These are phyloP conservation scores for Mycetomoellerius zeteki DNA, from an alignment of 1,140 invertebrate species.

Conservation along the genomic window DNA sequence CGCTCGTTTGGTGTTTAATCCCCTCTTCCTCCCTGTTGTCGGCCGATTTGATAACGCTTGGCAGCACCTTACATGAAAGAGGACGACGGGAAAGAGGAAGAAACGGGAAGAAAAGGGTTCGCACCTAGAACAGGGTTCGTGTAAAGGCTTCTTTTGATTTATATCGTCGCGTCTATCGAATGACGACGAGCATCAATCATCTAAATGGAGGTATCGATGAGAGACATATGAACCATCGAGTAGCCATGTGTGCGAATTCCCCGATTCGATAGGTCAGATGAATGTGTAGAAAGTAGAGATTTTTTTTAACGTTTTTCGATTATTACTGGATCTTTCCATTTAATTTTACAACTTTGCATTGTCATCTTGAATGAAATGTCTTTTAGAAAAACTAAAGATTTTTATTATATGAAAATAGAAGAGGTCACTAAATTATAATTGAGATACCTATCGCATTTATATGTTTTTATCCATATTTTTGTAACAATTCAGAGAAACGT, in stretches of 20 bases:
- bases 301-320: background rate
- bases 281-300: slow-evolving; percentile 40
- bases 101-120: slow-evolving; percentile 60
- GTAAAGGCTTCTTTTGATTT: slow-evolving; percentile 78
- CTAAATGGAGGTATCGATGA: slow-evolving; percentile 52
- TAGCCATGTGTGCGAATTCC: slow-evolving; percentile 49
- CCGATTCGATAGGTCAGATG: slow-evolving; percentile 65
- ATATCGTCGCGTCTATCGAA: slow-evolving; percentile 78
- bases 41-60: slow-evolving; percentile 72
- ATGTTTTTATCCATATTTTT: background rate
- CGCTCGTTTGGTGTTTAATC: slow-evolving; percentile 76
- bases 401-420: background rate
- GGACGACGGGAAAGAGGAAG: background rate
- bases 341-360: slow-evolving; percentile 7
- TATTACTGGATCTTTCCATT: background rate
- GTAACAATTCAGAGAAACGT: too few species aligned
- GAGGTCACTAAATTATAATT: background rate
- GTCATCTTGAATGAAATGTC: background rate
- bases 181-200: slow-evolving; percentile 81
- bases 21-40: slow-evolving; percentile 74
- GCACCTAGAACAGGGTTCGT: background rate
- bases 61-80: slow-evolving; percentile 19
- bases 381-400: background rate
- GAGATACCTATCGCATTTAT: background rate
- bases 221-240: slow-evolving; percentile 28